phyloP scores from a whole-genome alignment of 2,113 vertebrate genomes.

The Chelonoidis abingdonii region DNA sequence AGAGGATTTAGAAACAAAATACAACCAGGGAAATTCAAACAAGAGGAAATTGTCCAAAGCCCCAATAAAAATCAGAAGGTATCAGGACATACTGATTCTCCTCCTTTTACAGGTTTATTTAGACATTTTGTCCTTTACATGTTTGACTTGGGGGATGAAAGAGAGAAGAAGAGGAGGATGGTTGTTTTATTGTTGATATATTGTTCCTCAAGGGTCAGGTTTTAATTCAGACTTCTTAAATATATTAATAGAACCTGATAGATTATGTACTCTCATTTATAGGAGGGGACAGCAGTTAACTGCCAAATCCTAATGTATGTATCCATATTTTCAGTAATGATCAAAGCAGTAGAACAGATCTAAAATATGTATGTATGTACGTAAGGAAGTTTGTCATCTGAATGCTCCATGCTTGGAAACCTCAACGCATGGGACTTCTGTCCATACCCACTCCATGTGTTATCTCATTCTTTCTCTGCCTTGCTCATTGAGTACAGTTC shows the following conservation, averaged over 20 bases:
- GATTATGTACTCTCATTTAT: background rate
- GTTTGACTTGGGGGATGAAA: background rate
- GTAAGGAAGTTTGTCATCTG: background rate
- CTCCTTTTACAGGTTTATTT: background rate
- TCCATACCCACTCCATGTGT: background rate
- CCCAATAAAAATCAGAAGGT: background rate
- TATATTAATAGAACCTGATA: background rate
- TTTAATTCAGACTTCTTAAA: background rate
- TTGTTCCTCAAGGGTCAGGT: background rate
- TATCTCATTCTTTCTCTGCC: background rate
- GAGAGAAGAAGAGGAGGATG: background rate
- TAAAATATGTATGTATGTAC: background rate
- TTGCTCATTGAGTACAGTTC: background rate
- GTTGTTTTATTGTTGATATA: background rate
- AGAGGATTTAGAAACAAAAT: background rate
- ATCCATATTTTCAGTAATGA: background rate
- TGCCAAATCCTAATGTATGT: background rate
- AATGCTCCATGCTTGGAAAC: background rate
- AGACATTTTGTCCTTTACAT: background rate
- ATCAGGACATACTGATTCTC: background rate
- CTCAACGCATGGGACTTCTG: background rate
- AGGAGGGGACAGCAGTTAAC: background rate
- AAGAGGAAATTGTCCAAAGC: background rate
- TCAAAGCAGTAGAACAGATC: background rate
- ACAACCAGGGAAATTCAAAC: background rate